phyloP scores from a whole-genome alignment of 2,888 invertebrate species.

The Drosophila multiciliata region DNA sequence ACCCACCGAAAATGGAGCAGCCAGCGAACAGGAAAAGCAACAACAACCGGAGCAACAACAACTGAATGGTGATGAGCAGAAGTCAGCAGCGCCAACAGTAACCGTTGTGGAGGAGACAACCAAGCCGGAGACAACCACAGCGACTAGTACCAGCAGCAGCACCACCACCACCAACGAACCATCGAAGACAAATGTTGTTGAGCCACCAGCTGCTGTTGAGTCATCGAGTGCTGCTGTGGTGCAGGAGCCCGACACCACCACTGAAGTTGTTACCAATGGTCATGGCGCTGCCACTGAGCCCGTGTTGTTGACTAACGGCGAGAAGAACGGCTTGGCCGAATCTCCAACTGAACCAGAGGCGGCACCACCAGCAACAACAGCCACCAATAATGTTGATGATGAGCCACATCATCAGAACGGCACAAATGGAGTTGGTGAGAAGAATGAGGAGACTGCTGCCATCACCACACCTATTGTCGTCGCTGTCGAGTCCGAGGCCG shows the following conservation, averaged over 20 bases:
- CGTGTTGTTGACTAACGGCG: slow-evolving; percentile 66
- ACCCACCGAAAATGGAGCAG: slow-evolving; percentile 73
- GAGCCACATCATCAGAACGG: slow-evolving; percentile 78
- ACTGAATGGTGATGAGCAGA: slow-evolving; percentile 68
- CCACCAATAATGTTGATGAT: slow-evolving; percentile 49
- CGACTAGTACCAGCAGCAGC: slow-evolving; percentile 23
- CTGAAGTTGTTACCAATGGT: slow-evolving; percentile 72
- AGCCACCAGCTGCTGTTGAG: slow-evolving; percentile 7
- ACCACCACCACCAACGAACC: slow-evolving; percentile 40
- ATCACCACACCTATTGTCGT: slow-evolving; percentile 59
- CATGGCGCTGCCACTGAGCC: slow-evolving; percentile 46
- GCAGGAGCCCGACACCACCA: slow-evolving; percentile 45
- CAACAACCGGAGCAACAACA: slow-evolving; percentile 43
- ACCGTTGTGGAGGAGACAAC: slow-evolving; percentile 53
- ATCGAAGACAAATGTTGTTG: slow-evolving; percentile 33
- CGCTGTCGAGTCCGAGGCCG: slow-evolving; percentile 64
- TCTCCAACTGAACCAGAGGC: slow-evolving; percentile 66
- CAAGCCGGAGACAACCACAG: slow-evolving; percentile 52
- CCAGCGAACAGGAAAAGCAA: slow-evolving; percentile 65
- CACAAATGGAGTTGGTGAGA: slow-evolving; percentile 65
- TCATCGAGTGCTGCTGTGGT: slow-evolving; percentile 33
- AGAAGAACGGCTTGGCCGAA: slow-evolving; percentile 79
- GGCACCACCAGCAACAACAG: slow-evolving; percentile 8
- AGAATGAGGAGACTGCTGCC: slow-evolving; percentile 56
- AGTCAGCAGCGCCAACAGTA: slow-evolving; percentile 52